Base-by-base conservation (phyloP, 2,888 invertebrate species). In the Andrena hattorfiana region DNA sequence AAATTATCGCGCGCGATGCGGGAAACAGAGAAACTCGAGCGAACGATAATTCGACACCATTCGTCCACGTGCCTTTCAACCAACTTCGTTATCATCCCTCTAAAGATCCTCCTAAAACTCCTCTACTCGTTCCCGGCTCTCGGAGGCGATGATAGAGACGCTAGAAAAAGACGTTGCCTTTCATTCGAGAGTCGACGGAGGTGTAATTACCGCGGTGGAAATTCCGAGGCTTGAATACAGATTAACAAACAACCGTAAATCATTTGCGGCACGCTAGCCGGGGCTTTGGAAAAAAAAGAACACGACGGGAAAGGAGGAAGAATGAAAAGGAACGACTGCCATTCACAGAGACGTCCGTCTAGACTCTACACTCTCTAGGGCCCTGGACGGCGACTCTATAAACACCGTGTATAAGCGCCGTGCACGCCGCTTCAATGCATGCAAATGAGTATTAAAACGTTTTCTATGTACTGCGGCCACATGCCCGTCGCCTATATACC, bases 381-480 rank as follows among this genome's bases (percentile, higher is more conserved):
- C 42, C 42, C 13, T 13, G 42, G 42, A 74, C 77, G 71, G 48
- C 28, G 77, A 68, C 80, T 77, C 81, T 81, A 74, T 74, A 79
- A 86, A 84, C 77, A 83, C 69, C 72, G 81, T 63, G 68, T 74
- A 77, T 85, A 81, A 81, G 80, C 79, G 76, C 73, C 81, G 83
- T n/a, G 42, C 42, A 69, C 56, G 26, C 64, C n/a, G 54, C 48
- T 75, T 66, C 77, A 78, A 77, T 77, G 75, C 70, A 86, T 88
- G 88, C 85, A 88, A 88, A 88, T 86, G 86, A 86, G 86, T 78
- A 85, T 85, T 85, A 88, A 80, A 88, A 88, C 79, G 82, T 79
- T 81, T 74, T 68, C 70, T 70, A 75, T 85, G 71, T 76, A 77
- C 60, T 26, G 1, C 28, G 56, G 56, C 28, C 77, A 66, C 73